Evolutionary conservation across 2,113 vertebrate genomes (phyloP).

Genomic region (Spea bombifrons): DNA sequence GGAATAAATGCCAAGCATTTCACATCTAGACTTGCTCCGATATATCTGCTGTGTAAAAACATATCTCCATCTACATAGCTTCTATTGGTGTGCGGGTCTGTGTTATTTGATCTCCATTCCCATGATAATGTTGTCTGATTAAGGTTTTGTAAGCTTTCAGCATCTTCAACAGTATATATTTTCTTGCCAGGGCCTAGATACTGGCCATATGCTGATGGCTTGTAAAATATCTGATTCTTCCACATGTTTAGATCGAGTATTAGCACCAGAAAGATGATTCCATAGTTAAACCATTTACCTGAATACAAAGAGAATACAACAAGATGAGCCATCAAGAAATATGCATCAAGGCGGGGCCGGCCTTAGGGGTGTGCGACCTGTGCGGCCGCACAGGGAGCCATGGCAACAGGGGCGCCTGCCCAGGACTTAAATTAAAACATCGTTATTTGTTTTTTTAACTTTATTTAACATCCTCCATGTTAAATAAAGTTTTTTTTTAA

Average conservation of each 20-base stretch:
- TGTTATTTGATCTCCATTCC: slow-evolving; percentile 84
- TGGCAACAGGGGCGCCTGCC: too few relatives aligned
- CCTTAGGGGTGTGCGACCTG: too few relatives aligned
- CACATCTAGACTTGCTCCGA: slow-evolving; percentile 82
- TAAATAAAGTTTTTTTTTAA: too few relatives aligned
- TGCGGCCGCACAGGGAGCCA: too few relatives aligned
- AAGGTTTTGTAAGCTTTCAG: slow-evolving; percentile 81
- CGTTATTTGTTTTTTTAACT: too few relatives aligned
- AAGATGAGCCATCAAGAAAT: too few relatives aligned
- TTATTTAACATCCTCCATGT: too few relatives aligned
- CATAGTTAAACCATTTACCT: slow-evolving; percentile 99
- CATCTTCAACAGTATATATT: slow-evolving; percentile 92
- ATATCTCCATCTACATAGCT: slow-evolving; percentile 83
- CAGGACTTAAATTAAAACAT: too few relatives aligned
- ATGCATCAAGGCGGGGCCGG: too few relatives aligned
- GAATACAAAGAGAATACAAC: slow-evolving; percentile 59
- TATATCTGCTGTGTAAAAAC: slow-evolving; percentile 92
- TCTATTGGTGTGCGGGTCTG: slow-evolving; percentile 78
- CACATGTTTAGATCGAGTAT: slow-evolving; percentile 99
- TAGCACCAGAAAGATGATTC: slow-evolving; percentile 95
- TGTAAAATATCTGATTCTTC: slow-evolving; percentile 99
- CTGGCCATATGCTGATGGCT: slow-evolving; percentile 93
- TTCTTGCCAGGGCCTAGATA: slow-evolving; percentile 93
- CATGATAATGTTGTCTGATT: slow-evolving; percentile 90
- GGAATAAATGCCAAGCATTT: slow-evolving; percentile 96